phyloP scores from a whole-genome alignment of 2,888 invertebrate genomes.

The Timandra comae region DNA sequence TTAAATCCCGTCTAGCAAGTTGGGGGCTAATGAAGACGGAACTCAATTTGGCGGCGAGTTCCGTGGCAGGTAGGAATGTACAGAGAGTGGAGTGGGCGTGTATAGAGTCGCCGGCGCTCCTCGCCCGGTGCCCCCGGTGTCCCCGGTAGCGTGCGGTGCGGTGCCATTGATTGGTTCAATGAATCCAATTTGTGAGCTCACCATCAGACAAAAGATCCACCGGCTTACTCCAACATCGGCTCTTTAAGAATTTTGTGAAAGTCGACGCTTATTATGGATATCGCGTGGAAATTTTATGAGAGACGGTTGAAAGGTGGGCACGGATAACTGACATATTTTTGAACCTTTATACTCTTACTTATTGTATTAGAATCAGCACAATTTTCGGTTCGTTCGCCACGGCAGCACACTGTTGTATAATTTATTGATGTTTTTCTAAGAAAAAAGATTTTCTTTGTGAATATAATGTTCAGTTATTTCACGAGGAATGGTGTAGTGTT shows the following conservation, averaged over 20 bases:
- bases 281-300: no score
- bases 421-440: no score
- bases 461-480: no score
- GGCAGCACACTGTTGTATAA: no score
- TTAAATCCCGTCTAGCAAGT: constrained; percentile 44
- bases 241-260: constrained; percentile 12
- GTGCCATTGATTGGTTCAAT: constrained; percentile 47
- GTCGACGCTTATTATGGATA: constrained; percentile 6
- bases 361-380: neutral
- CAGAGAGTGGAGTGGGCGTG: constrained; percentile 23
- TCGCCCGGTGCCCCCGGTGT: no score
- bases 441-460: no score
- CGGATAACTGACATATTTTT: no score
- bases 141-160: constrained; percentile 21
- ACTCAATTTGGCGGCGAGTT: constrained; percentile 52
- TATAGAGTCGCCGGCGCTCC: constrained; percentile 4
- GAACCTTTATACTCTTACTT: no score
- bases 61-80: constrained; percentile 23
- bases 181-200: constrained; percentile 45
- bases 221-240: constrained; percentile 21
- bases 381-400: constrained; percentile 1
- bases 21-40: constrained; percentile 62
- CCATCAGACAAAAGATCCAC: constrained; percentile 27
- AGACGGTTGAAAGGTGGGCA: neutral
- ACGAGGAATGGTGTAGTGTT: no score